phyloP scores from a whole-genome alignment of 2,888 invertebrate genomes.

The Monoplex corrugatus region DNA sequence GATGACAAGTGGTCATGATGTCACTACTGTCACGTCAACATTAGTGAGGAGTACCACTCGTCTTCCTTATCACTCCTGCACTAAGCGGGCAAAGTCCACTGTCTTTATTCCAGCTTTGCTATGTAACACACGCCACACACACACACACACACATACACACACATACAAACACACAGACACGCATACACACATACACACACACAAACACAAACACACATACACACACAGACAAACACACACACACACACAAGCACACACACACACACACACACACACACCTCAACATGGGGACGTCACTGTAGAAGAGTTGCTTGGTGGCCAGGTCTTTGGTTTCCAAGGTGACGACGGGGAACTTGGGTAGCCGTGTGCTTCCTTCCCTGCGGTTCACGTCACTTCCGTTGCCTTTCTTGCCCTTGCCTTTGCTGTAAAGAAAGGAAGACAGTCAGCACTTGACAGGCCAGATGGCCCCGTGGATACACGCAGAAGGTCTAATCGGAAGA shows the following conservation, averaged over 20 bases:
- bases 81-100: no score
- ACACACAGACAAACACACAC: not conserved
- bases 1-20: no score
- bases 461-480: no score
- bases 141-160: not conserved
- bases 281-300: slow-evolving; percentile 77
- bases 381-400: slow-evolving; percentile 10
- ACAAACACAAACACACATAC: not conserved
- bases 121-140: not conserved
- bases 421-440: not conserved
- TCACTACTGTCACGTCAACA: no score
- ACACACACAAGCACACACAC: slow-evolving; percentile 16
- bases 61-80: no score
- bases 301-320: slow-evolving; percentile 70
- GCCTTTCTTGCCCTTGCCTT: slow-evolving; percentile 30
- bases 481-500: no score
- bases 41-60: no score
- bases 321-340: slow-evolving; percentile 71
- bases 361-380: slow-evolving; percentile 76
- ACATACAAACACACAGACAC: not conserved
- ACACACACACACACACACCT: slow-evolving; percentile 61
- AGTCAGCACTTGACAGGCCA: no score
- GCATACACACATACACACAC: not conserved
- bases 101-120: no score
- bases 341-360: slow-evolving; percentile 79